Evolutionary conservation across 1,140 invertebrate species (phyloP).

Genomic region (Plectus sambesii): DNA sequence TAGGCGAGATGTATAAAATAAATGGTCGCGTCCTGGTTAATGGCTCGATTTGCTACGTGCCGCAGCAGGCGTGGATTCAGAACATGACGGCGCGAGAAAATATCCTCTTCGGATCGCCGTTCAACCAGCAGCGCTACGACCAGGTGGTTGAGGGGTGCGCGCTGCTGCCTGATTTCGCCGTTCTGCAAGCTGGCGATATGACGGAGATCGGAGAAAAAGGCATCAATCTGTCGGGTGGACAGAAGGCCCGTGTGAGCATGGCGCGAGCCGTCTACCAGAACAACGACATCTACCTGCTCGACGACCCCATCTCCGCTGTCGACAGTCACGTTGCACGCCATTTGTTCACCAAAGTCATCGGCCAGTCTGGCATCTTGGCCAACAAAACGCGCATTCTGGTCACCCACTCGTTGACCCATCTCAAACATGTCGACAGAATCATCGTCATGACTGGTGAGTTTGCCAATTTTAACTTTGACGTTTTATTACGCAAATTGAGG

Average conservation of each 20-base stretch:
- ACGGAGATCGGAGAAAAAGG: constrained; percentile 47
- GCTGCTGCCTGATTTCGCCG: constrained; percentile 27
- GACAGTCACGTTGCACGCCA: constrained; percentile 49
- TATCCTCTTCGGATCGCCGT: constrained; percentile 31
- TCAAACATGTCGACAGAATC: constrained; percentile 54
- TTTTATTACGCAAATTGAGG: too few relatives aligned
- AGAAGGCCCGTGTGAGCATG: constrained; percentile 54
- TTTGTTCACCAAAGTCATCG: constrained; percentile 51
- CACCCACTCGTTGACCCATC: constrained; percentile 47
- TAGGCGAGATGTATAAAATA: constrained; percentile 47
- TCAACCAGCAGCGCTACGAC: constrained; percentile 23
- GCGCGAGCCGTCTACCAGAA: constrained; percentile 54
- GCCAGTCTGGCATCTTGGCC: constrained; percentile 33
- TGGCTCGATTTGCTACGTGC: constrained; percentile 49
- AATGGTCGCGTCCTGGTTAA: constrained; percentile 47
- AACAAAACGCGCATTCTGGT: constrained; percentile 48
- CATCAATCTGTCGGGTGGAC: constrained; percentile 50
- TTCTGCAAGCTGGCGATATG: constrained; percentile 29
- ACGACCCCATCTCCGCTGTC: constrained; percentile 52
- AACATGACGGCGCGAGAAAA: constrained; percentile 46
- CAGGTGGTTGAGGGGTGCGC: constrained; percentile 30
- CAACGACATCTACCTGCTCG: constrained; percentile 51
- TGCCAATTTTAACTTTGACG: too few relatives aligned
- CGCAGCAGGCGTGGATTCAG: constrained; percentile 53
- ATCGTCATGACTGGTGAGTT: constrained; percentile 45